phyloP scores from a whole-genome alignment of 1,140 invertebrate species.

The Amphibalanus amphitrite region DNA sequence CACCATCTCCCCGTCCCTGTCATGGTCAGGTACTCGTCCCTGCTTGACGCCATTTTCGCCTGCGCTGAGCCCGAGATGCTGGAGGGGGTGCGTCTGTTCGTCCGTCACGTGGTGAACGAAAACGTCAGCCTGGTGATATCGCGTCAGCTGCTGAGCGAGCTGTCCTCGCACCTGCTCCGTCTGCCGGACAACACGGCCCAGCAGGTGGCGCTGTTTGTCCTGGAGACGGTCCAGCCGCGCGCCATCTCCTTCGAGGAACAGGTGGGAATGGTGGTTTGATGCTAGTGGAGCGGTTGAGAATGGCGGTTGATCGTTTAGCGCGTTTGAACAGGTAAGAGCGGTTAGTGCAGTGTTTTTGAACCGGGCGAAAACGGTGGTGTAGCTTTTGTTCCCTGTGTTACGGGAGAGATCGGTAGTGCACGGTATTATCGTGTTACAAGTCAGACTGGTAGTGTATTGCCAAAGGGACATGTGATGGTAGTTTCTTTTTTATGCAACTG shows the following conservation, averaged over 20 bases:
- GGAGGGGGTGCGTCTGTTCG: conserved; percentile 71
- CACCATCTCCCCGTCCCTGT: no score
- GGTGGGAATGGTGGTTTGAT: conserved; percentile 40
- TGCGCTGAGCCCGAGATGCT: conserved; percentile 46
- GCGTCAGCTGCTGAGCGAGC: conserved; percentile 83
- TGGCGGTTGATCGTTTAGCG: background rate
- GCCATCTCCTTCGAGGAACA: conserved; percentile 98
- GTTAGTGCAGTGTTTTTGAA: no score
- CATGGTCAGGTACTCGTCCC: conserved; percentile 47
- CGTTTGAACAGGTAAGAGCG: background rate
- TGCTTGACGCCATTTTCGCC: conserved; percentile 59
- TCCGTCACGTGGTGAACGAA: conserved; percentile 91
- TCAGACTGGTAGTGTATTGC: no score
- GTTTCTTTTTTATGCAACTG: no score
- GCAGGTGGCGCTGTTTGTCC: conserved; percentile 74
- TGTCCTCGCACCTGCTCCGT: conserved; percentile 60
- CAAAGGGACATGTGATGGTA: no score
- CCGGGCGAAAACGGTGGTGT: background rate
- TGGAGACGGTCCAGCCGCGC: conserved; percentile 86
- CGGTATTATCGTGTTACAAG: background rate
- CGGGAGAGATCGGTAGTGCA: no score
- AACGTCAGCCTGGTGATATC: conserved; percentile 95
- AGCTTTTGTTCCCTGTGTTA: no score
- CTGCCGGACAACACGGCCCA: conserved; percentile 72
- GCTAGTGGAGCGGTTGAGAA: background rate